phyloP scores from a whole-genome alignment of 2,113 vertebrate species.

The Seriola aureovittata region DNA sequence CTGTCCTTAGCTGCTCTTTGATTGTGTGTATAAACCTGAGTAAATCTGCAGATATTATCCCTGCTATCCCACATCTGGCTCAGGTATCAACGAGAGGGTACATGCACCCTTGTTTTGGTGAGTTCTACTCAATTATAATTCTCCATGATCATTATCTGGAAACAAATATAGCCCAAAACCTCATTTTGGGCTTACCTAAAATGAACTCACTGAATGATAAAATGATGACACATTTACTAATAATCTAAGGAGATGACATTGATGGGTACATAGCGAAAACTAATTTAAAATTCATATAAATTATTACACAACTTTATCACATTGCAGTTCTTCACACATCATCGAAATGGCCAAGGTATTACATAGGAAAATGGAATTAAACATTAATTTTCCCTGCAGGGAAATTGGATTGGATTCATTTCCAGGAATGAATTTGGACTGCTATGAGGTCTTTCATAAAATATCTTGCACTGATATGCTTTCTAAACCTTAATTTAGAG shows the following conservation, averaged over 20 bases:
- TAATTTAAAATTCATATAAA: conserved; percentile 3
- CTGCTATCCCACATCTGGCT: background rate
- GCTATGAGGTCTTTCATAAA: background rate
- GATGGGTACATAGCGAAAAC: background rate
- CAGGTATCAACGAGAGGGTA: background rate
- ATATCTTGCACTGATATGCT: background rate
- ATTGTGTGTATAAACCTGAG: background rate
- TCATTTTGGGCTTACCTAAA: too few species aligned
- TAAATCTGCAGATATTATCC: background rate
- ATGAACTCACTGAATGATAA: background rate
- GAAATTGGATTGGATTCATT: too few species aligned
- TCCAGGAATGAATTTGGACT: background rate
- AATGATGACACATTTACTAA: conserved; percentile 1
- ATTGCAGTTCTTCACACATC: too few species aligned
- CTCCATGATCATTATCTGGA: background rate
- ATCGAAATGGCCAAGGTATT: too few species aligned
- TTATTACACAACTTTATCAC: conserved; percentile 16
- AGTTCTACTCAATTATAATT: background rate
- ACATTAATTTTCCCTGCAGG: too few species aligned
- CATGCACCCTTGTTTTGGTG: background rate
- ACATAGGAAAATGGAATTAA: too few species aligned
- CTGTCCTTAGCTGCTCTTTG: background rate
- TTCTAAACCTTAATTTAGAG: background rate
- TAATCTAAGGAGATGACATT: background rate
- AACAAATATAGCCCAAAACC: background rate